Conservation (phyloP, 1,140 invertebrate genomes). For the Zelostemma sp. region DNA sequence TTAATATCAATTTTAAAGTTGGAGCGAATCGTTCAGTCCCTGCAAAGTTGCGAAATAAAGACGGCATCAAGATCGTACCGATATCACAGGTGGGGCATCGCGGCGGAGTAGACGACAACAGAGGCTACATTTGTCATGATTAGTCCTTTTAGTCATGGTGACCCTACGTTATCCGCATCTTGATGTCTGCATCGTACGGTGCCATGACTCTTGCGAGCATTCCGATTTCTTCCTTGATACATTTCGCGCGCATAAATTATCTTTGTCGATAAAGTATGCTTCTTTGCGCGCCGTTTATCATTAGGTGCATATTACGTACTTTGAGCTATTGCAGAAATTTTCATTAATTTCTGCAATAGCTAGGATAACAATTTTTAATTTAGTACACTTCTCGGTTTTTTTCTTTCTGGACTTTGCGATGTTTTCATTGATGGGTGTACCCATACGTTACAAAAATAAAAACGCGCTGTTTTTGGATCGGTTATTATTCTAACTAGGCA, state of each 20-base stretch:
- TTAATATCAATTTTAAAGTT: conserved; percentile 4
- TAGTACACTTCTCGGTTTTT: too few species aligned
- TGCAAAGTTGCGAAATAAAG: conserved; percentile 24
- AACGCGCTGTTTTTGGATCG: too few species aligned
- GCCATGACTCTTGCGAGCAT: conserved; percentile 1
- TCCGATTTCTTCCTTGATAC: conserved; percentile 20
- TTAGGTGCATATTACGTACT: background rate
- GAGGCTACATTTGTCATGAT: conserved; percentile 66
- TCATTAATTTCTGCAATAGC: too few species aligned
- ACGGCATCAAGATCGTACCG: conserved; percentile 4
- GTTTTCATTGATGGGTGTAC: too few species aligned
- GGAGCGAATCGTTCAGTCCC: conserved; percentile 13
- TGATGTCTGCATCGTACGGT: conserved; percentile 21
- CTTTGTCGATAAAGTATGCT: conserved; percentile 15
- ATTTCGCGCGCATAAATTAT: conserved; percentile 38
- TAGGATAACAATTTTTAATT: too few species aligned
- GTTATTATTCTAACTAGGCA: conserved; percentile 21
- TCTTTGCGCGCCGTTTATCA: background rate
- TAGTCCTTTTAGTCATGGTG: conserved; percentile 67
- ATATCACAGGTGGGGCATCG: conserved; percentile 1
- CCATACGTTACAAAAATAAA: too few species aligned
- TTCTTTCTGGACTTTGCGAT: too few species aligned
- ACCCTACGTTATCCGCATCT: conserved; percentile 54
- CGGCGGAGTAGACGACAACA: conserved; percentile 27
- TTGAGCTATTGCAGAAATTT: conserved; percentile 5